Evolutionary conservation across 2,113 vertebrate species (phyloP).

Genomic region (Sialia sialis): DNA sequence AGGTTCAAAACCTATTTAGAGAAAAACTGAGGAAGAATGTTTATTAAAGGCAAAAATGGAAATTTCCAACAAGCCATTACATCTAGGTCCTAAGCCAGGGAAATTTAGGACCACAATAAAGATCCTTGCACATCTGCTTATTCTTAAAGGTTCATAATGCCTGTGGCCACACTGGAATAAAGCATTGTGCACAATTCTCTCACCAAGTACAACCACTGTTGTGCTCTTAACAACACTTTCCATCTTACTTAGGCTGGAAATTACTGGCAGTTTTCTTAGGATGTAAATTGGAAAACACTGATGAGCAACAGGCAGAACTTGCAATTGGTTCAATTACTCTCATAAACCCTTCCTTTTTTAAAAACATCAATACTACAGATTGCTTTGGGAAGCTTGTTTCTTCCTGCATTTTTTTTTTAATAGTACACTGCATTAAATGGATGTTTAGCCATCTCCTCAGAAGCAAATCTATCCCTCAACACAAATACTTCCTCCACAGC

Average conservation of each 20-base stretch:
- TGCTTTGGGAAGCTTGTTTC: neutral
- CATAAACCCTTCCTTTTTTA: neutral
- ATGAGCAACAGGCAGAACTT: neutral
- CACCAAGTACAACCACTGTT: neutral
- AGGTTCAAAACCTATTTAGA: neutral
- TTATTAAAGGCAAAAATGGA: neutral
- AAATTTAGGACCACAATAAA: neutral
- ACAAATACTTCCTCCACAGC: neutral
- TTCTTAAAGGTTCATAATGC: neutral
- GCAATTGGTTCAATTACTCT: slow-evolving; percentile 1
- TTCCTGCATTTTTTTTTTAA: neutral
- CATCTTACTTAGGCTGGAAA: neutral
- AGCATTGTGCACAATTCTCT: neutral
- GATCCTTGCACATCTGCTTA: neutral
- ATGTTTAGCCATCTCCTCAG: neutral
- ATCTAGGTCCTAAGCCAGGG: neutral
- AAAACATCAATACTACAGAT: neutral
- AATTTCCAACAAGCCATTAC: neutral
- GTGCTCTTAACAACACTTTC: neutral
- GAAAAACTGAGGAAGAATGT: neutral
- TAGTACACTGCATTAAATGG: neutral
- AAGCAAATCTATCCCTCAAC: neutral
- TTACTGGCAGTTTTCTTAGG: neutral
- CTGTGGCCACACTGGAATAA: neutral
- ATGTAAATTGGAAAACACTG: slow-evolving; percentile 6